Conservation (phyloP, 2,888 invertebrate species). For the Beris morrisii region DNA sequence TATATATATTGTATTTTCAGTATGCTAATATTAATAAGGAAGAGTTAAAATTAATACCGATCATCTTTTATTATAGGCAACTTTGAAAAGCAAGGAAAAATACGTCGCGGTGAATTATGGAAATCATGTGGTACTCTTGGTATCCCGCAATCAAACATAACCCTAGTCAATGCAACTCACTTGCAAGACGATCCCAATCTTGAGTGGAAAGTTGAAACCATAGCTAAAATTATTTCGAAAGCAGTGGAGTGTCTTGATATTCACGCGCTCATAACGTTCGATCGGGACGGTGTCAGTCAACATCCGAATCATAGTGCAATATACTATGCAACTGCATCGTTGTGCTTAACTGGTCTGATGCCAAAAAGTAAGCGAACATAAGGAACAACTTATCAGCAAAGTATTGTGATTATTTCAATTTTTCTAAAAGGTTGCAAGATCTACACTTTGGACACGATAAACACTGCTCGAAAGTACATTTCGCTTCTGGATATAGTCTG, state of each 20-base stretch:
- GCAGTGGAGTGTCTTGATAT: conserved; percentile 74
- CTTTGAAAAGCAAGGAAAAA: conserved; percentile 64
- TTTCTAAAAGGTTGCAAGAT: conserved; percentile 73
- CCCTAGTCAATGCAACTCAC: conserved; percentile 68
- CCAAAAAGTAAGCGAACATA: conserved; percentile 65
- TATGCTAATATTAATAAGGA: too few species aligned
- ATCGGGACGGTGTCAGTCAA: conserved; percentile 87
- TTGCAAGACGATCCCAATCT: conserved; percentile 75
- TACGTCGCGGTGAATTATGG: conserved; percentile 79
- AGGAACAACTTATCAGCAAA: background rate
- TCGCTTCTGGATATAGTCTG: conserved; percentile 81
- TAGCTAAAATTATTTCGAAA: conserved; percentile 65
- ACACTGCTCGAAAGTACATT: conserved; percentile 83
- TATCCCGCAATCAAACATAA: conserved; percentile 74
- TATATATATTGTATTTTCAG: too few species aligned
- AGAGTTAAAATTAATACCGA: too few species aligned
- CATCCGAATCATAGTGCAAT: conserved; percentile 91
- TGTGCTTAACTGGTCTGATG: conserved; percentile 74
- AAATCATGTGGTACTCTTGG: conserved; percentile 79
- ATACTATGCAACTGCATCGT: conserved; percentile 77
- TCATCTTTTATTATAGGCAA: conserved; percentile 59
- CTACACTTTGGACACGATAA: conserved; percentile 83
- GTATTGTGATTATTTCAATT: background rate
- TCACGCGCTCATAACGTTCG: conserved; percentile 90
- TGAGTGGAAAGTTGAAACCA: conserved; percentile 73